Evolutionary conservation across 2,797 vertebrate genomes (phyloP).

Genomic region (Arremon brunneinucha): DNA sequence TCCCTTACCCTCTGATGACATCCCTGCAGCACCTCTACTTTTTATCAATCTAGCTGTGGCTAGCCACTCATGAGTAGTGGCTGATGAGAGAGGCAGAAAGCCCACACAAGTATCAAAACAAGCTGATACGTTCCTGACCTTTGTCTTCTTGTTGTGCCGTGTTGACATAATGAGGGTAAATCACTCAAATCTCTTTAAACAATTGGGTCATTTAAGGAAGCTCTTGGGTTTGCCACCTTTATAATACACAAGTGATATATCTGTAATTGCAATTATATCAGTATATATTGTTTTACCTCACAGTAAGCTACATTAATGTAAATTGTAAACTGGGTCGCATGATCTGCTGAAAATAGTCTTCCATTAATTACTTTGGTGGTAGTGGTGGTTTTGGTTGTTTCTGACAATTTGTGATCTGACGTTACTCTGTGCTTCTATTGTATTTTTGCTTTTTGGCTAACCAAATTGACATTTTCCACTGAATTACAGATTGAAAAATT

Average conservation of each 20-base stretch:
- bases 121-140: accelerated
- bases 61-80: background rate
- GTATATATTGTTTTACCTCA: background rate
- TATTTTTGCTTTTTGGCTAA: background rate
- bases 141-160: background rate
- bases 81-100: background rate
- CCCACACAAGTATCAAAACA: accelerated
- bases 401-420: background rate
- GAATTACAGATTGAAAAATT: background rate
- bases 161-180: background rate
- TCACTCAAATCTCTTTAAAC: background rate
- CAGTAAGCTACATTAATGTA: background rate
- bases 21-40: background rate
- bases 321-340: background rate
- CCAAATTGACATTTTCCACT: background rate
- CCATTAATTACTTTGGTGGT: background rate
- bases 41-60: background rate
- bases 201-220: background rate
- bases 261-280: background rate
- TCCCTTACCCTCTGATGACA: background rate
- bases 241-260: background rate
- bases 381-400: background rate
- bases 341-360: background rate
- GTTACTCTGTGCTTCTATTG: background rate
- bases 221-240: background rate